A percentile compares a stretch with the other conserved stretches of the same genome.
These are phyloP conservation scores for Coenonympha arcania DNA, from an alignment of 2,888 invertebrate species.

Conservation along the genomic window DNA sequence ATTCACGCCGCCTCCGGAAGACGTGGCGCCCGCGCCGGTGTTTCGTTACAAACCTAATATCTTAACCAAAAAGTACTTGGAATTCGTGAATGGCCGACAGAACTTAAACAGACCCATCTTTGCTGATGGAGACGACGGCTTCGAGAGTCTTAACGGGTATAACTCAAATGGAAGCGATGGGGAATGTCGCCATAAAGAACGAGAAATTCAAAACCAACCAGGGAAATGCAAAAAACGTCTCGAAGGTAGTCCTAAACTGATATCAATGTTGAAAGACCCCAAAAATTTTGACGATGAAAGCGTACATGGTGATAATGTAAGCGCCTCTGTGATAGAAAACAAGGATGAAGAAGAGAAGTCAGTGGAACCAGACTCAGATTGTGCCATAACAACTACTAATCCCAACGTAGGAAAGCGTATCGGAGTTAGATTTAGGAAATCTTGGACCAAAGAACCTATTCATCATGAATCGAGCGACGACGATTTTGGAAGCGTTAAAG, in stretches of 20 bases:
- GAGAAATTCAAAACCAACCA: slow-evolving; percentile 16
- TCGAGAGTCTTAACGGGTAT: slow-evolving; percentile 88
- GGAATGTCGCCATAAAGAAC: slow-evolving; percentile 42
- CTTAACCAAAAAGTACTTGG: slow-evolving; percentile 63
- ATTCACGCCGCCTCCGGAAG: slow-evolving; percentile 62
- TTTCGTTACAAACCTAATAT: slow-evolving; percentile 53
- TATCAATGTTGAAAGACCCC: neutral
- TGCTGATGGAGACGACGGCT: slow-evolving; percentile 83
- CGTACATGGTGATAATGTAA: slow-evolving; percentile 7
- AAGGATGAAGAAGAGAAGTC: slow-evolving; percentile 58
- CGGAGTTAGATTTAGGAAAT: slow-evolving; percentile 59
- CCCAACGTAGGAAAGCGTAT: slow-evolving; percentile 49
- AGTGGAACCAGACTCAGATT: slow-evolving; percentile 53
- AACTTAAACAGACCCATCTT: slow-evolving; percentile 46
- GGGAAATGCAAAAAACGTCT: slow-evolving; percentile 7
- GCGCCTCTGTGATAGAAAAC: slow-evolving; percentile 12
- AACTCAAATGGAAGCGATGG: slow-evolving; percentile 79
- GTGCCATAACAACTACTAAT: slow-evolving; percentile 47
- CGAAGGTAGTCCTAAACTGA: slow-evolving; percentile 16
- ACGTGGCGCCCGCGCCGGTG: slow-evolving; percentile 45
- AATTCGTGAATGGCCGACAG: slow-evolving; percentile 60
- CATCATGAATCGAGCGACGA: slow-evolving; percentile 56
- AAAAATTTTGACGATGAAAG: slow-evolving; percentile 5
- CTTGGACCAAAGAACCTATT: slow-evolving; percentile 51
- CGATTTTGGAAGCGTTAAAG: slow-evolving; percentile 47